Base-by-base conservation (phyloP, 1,140 invertebrate genomes). In the Caenorhabditis inopinata region DNA sequence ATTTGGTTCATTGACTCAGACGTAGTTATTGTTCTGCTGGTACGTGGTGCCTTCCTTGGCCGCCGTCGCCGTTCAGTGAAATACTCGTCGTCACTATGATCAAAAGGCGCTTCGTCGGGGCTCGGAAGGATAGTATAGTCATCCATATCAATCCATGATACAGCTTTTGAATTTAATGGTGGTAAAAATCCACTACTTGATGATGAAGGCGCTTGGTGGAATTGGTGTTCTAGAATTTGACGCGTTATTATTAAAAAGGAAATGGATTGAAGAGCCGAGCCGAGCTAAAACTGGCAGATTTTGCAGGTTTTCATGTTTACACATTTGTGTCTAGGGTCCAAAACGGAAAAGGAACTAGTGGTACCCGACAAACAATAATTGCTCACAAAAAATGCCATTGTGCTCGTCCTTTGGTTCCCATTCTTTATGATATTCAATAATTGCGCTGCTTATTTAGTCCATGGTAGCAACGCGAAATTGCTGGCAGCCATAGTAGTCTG, bases 81-180 rank as follows among this genome's bases (percentile, higher is more conserved):
- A n/a, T 76, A 49, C 38, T 53, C 49, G 35, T 42, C 75, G 45
- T 49, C 47, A n/a, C 47, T 76, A 25, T 48, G 75, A 38, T 48
- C 47, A 42, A 42, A 42, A 51, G 45, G 48, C 21, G 47, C 75
- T 42, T 79, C 78, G 68, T 73, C 47, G 11, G 78, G 68, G 25
- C 38, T 35, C 14, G 78, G 78, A 16, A 79, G 38, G 29, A 79
- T 74, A 27, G 58, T 42, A 35, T 58, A 47, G 29, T 74, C 51
- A 45, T 79, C 73, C 62, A 51, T 51, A 47, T 79, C 78, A 74
- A 79, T 79, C 78, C 78, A 79, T 46, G 38, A 58, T 18, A 45
- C 78, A 29, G 53, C 49, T 25, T 48, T 77, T 16, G 76, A 53
- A 58, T 77, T 53, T 16, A 45, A 27, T 42, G 76, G 48, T 38